Conservation (phyloP, 2,888 invertebrate species). For the Campoplex nolae region DNA sequence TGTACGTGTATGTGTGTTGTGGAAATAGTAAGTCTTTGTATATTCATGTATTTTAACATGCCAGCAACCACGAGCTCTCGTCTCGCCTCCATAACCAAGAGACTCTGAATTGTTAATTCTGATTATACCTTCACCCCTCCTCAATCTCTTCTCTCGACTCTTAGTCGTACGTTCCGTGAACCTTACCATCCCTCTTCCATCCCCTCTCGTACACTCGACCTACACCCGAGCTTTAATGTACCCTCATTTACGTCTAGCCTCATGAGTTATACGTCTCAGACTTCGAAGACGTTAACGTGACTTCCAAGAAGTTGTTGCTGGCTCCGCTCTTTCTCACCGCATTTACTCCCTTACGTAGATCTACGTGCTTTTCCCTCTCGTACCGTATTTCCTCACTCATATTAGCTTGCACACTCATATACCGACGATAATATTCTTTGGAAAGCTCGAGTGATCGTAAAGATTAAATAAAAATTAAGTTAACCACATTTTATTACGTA, state of each 20-base stretch:
- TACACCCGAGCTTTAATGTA: constrained; percentile 73
- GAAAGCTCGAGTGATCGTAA: constrained; percentile 11
- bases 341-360: constrained; percentile 51
- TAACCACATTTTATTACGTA: background rate
- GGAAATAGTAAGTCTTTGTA: constrained; percentile 2
- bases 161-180: constrained; percentile 42
- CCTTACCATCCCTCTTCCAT: constrained; percentile 56
- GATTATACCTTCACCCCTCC: constrained; percentile 72
- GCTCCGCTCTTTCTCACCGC: constrained; percentile 67
- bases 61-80: constrained; percentile 22
- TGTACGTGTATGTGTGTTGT: background rate
- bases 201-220: constrained; percentile 45
- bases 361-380: constrained; percentile 34
- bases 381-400: constrained; percentile 26
- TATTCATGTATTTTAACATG: constrained; percentile 39
- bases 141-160: constrained; percentile 51
- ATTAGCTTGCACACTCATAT: constrained; percentile 11
- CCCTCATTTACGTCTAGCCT: constrained; percentile 75
- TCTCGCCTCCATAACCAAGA: constrained; percentile 57
- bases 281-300: constrained; percentile 74
- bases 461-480: constrained; percentile 19
- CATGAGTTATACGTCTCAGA: constrained; percentile 74
- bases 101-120: constrained; percentile 78
- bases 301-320: constrained; percentile 73
- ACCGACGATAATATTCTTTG: constrained; percentile 12